Conservation (phyloP, 2,113 vertebrate genomes). For the Enhydra lutris region DNA sequence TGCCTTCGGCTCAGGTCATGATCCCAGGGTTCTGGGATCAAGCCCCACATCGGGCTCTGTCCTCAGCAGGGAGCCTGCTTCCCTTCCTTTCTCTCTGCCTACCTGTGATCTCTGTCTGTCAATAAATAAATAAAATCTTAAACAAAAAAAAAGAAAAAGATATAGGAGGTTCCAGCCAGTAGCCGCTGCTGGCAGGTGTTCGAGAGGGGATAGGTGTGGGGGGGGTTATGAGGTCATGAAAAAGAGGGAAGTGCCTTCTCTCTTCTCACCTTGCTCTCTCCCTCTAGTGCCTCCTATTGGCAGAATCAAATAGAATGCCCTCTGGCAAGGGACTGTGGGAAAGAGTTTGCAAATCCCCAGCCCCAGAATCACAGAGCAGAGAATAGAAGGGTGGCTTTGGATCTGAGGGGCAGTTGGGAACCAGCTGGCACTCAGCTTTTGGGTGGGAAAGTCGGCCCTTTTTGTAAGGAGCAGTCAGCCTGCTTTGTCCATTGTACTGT, state of each 20-base stretch:
- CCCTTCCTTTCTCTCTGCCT: no score
- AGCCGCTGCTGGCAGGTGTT: background rate
- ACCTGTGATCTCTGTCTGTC: no score
- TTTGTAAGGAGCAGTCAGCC: background rate
- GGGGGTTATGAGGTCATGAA: background rate
- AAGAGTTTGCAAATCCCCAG: background rate
- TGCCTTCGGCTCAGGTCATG: no score
- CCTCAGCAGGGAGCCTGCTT: no score
- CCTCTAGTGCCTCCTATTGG: background rate
- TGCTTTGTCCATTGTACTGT: background rate
- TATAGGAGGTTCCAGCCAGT: background rate
- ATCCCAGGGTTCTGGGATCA: no score
- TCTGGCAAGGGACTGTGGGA: background rate
- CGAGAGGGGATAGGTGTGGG: rapidly evolving
- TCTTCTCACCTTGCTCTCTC: background rate
- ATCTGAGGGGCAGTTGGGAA: background rate
- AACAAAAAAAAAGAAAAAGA: no score
- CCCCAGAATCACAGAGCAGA: background rate
- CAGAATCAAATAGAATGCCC: background rate
- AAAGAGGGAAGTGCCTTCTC: background rate
- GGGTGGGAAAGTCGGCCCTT: background rate
- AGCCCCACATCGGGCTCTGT: no score
- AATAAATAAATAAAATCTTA: no score
- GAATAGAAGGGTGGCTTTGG: background rate
- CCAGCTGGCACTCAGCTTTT: background rate